phyloP scores from a whole-genome alignment of 2,888 invertebrate genomes.

The Drosophila borborema region DNA sequence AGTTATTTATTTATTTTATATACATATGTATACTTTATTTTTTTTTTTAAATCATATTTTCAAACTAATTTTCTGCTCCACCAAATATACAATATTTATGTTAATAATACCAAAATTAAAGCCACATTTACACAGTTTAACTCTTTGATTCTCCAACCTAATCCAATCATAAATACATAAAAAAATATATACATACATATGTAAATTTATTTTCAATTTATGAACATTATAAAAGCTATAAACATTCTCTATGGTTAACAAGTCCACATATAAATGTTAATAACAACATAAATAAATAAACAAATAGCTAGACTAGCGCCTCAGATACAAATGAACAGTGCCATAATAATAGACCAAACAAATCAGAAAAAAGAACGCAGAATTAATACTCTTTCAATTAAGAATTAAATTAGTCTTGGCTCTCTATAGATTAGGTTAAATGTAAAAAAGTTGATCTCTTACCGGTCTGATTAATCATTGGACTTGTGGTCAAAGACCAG shows the following conservation, averaged over 20 bases:
- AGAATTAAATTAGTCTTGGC: constrained; percentile 1
- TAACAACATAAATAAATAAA: constrained; percentile 43
- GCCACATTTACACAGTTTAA: constrained; percentile 5
- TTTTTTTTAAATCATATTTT: neutral
- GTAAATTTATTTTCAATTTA: constrained; percentile 46
- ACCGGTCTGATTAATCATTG: constrained; percentile 10
- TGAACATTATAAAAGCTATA: constrained; percentile 37
- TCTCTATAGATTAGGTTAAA: neutral
- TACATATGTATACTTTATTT: neutral
- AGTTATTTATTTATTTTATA: no score
- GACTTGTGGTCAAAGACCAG: neutral
- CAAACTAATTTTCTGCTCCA: no score
- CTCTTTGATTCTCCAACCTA: constrained; percentile 20
- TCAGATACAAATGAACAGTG: constrained; percentile 30
- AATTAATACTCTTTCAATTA: constrained; percentile 22
- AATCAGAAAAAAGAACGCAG: constrained; percentile 8
- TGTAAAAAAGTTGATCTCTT: neutral
- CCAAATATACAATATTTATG: neutral
- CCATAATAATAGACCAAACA: constrained; percentile 5
- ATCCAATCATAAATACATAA: constrained; percentile 36
- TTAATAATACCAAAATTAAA: constrained; percentile 1
- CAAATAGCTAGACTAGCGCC: constrained; percentile 59
- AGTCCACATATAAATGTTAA: constrained; percentile 54
- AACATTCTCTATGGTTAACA: constrained; percentile 29
- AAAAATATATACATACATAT: constrained; percentile 5